These are phyloP conservation scores for Andrena flavipes DNA, from an alignment of 2,888 invertebrate genomes.

Conservation along the genomic window DNA sequence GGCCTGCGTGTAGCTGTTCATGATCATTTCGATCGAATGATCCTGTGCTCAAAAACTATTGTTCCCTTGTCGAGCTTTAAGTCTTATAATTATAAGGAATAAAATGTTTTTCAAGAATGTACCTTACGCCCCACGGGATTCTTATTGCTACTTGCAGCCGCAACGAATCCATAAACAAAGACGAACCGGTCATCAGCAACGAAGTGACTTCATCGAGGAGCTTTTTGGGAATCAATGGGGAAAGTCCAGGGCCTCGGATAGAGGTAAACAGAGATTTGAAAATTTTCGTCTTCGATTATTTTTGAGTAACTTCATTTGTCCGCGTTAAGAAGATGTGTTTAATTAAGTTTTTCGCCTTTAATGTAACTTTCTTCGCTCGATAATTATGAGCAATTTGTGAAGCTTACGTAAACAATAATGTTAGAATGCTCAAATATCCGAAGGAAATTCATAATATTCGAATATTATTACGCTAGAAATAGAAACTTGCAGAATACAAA, in stretches of 20 bases:
- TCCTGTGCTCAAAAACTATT: not conserved
- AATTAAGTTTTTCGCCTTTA: too few relatives aligned
- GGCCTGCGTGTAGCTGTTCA: not conserved
- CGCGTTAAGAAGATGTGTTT: too few relatives aligned
- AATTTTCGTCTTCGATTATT: not conserved
- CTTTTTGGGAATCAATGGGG: constrained; percentile 72
- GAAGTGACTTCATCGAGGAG: not conserved
- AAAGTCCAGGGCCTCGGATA: constrained; percentile 77
- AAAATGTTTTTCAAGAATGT: not conserved
- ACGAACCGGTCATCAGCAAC: not conserved
- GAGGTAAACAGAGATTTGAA: constrained; percentile 67
- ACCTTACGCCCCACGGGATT: not conserved
- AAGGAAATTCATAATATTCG: too few relatives aligned
- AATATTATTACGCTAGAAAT: too few relatives aligned
- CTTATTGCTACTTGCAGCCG: constrained; percentile 39
- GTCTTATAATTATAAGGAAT: not conserved
- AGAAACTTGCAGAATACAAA: too few relatives aligned
- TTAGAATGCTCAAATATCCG: too few relatives aligned
- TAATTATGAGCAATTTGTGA: too few relatives aligned
- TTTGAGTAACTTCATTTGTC: too few relatives aligned
- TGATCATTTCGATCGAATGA: not conserved
- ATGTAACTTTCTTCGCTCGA: too few relatives aligned
- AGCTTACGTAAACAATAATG: too few relatives aligned
- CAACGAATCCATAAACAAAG: constrained; percentile 14
- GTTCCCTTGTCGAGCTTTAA: not conserved